Evolutionary conservation across 2,797 vertebrate genomes (phyloP).

Genomic region (Brachyalestes nurse): DNA sequence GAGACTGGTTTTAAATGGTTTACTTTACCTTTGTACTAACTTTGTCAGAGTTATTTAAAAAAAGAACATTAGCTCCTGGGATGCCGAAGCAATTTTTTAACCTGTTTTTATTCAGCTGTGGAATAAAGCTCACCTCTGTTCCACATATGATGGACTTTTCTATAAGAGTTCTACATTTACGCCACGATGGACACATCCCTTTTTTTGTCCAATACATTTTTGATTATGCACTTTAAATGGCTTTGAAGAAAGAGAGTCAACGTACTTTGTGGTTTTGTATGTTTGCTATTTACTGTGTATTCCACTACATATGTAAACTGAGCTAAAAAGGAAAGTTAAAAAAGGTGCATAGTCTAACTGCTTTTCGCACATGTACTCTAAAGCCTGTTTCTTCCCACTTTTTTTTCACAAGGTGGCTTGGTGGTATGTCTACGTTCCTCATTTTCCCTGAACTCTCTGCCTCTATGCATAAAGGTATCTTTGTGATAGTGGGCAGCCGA

Average conservation of each 20-base stretch:
- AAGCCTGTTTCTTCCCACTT: constrained; percentile 40
- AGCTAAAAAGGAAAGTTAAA: neutral
- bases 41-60: constrained; percentile 29
- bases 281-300: constrained; percentile 3
- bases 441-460: constrained; percentile 49
- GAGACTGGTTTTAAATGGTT: constrained; percentile 37
- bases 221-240: constrained; percentile 9
- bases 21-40: constrained; percentile 30
- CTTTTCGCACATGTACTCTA: constrained; percentile 23
- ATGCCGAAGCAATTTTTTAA: constrained; percentile 9
- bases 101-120: constrained; percentile 1
- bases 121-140: neutral
- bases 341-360: constrained; percentile 14
- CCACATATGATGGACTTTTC: neutral
- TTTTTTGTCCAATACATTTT: neutral
- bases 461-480: constrained; percentile 68
- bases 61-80: constrained; percentile 14
- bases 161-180: neutral
- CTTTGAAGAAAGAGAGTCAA: neutral
- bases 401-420: constrained; percentile 52
- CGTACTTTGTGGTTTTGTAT: neutral
- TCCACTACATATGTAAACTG: neutral
- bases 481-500: constrained; percentile 63
- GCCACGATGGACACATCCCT: neutral
- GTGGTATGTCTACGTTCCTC: constrained; percentile 56